Conservation (phyloP, 2,113 vertebrate species). For the Pachycephala philippinensis region DNA sequence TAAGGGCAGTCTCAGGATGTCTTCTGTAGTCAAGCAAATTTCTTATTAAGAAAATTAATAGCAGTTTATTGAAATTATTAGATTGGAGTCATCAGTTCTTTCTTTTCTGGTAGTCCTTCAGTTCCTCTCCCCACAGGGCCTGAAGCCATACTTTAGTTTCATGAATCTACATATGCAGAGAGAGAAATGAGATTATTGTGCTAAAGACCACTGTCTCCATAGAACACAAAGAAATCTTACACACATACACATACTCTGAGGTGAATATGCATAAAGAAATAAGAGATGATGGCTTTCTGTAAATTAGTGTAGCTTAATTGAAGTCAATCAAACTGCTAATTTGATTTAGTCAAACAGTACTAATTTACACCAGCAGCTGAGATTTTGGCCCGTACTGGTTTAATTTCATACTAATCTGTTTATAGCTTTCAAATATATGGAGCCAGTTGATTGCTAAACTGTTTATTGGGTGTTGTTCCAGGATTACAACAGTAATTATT, state of each 20-base stretch:
- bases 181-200: not conserved
- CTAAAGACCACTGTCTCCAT: not conserved
- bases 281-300: not conserved
- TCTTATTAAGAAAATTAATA: constrained; percentile 16
- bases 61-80: constrained; percentile 1
- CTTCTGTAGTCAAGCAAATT: not conserved
- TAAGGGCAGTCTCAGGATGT: not conserved
- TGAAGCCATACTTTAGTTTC: not conserved
- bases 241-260: not conserved
- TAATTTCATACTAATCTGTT: constrained; percentile 53
- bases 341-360: constrained; percentile 22
- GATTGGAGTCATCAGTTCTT: not conserved
- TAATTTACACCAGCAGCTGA: constrained; percentile 31
- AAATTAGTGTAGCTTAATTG: constrained; percentile 43
- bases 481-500: constrained; percentile 71
- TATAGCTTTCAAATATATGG: constrained; percentile 62
- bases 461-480: constrained; percentile 68
- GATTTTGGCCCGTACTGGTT: constrained; percentile 20
- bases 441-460: constrained; percentile 68
- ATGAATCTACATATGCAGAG: not conserved
- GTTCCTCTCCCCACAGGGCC: not conserved
- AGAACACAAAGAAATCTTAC: not conserved
- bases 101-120: constrained; percentile 10
- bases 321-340: constrained; percentile 53
- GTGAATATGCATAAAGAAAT: not conserved